phyloP scores from a whole-genome alignment of 2,113 vertebrate genomes.

The Peromyscus californicus region DNA sequence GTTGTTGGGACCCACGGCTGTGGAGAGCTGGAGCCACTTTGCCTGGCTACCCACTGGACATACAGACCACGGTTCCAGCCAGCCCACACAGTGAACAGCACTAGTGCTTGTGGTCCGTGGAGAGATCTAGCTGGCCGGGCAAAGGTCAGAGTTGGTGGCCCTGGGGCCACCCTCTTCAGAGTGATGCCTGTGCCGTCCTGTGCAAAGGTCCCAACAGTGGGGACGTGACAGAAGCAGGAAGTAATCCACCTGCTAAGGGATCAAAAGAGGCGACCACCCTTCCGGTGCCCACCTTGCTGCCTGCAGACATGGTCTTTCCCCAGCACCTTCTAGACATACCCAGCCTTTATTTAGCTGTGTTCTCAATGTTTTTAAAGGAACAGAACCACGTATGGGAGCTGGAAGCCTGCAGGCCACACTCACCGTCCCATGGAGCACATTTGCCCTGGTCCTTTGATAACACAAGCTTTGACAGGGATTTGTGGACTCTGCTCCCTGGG shows the following conservation, averaged over 20 bases:
- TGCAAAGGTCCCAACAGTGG: fast-evolving
- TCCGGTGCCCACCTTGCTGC: neutral
- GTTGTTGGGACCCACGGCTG: fast-evolving
- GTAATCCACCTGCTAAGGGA: fast-evolving
- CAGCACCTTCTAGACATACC: neutral
- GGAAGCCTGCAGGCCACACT: fast-evolving
- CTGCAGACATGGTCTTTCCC: neutral
- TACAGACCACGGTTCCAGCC: fast-evolving
- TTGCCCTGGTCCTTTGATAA: fast-evolving
- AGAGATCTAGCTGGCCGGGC: neutral
- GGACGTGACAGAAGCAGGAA: no score
- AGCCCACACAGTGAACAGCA: neutral
- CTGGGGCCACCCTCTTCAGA: fast-evolving
- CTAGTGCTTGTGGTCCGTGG: neutral
- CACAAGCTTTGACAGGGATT: fast-evolving
- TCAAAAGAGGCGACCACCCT: no score
- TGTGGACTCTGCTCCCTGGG: fast-evolving
- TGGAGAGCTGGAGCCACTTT: neutral
- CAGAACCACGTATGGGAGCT: neutral
- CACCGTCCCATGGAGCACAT: fast-evolving
- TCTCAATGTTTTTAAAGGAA: neutral
- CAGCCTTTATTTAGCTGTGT: neutral
- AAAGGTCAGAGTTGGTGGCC: no score
- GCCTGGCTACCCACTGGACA: neutral
- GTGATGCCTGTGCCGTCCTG: fast-evolving